A percentile compares a stretch with the other conserved stretches of the same genome.
phyloP scores from a whole-genome alignment of 2,888 invertebrate genomes.

The Pheosia gnoma region DNA sequence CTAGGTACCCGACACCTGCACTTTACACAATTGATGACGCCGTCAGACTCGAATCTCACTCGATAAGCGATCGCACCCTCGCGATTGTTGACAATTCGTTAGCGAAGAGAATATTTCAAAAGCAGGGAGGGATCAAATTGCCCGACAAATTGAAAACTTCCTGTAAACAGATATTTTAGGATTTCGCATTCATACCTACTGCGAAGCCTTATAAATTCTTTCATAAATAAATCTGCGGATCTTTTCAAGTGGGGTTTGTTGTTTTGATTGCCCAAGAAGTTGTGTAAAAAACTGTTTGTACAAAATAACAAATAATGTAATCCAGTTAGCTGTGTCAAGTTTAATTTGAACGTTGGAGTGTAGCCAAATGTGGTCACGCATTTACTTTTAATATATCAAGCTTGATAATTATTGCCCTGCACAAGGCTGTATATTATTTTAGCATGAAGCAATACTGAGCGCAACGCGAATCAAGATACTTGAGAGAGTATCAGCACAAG shows the following conservation, averaged over 20 bases:
- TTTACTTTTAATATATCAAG: no score
- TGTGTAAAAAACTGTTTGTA: not conserved
- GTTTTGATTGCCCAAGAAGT: not conserved
- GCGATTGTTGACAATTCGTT: slow-evolving; percentile 1
- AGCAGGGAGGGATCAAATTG: not conserved
- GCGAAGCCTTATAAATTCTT: not conserved
- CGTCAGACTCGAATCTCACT: not conserved
- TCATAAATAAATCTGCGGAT: not conserved
- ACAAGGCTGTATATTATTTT: no score
- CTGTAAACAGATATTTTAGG: not conserved
- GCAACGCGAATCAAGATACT: no score
- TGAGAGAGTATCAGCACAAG: no score
- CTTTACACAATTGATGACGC: not conserved
- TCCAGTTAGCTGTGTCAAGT: no score
- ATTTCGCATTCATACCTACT: not conserved
- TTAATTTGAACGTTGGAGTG: no score
- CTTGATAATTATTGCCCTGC: no score
- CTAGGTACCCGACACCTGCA: not conserved
- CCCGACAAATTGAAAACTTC: not conserved
- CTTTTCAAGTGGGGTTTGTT: not conserved
- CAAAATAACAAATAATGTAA: no score
- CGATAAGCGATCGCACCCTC: not conserved
- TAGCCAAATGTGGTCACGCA: no score
- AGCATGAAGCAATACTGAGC: no score
- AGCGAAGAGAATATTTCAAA: not conserved